Conservation (phyloP, 2,888 invertebrate species). For the Ormyrus thymus region DNA sequence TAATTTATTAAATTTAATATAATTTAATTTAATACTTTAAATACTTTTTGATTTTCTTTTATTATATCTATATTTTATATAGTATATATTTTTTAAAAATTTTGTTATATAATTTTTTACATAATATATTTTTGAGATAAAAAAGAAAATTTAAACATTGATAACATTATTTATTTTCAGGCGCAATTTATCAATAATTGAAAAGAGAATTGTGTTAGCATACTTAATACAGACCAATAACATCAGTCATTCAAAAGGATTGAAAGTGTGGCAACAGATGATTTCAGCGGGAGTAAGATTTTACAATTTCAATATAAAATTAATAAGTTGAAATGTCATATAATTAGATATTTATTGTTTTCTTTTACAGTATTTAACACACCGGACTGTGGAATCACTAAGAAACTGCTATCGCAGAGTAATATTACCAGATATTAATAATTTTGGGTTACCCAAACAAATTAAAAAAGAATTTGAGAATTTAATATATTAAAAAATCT, state of each 20-base stretch:
- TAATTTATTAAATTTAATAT: too few species aligned
- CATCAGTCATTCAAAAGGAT: not conserved
- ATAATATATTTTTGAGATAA: not conserved
- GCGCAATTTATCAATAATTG: not conserved
- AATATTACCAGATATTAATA: slow-evolving; percentile 26
- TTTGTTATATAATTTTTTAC: not conserved
- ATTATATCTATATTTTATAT: not conserved
- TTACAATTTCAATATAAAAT: not conserved
- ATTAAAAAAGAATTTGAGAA: slow-evolving; percentile 17
- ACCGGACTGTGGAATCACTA: slow-evolving; percentile 24
- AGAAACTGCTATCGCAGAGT: slow-evolving; percentile 22
- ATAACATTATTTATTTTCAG: slow-evolving; percentile 21
- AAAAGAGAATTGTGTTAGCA: slow-evolving; percentile 27
- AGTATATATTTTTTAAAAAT: not conserved
- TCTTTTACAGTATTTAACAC: slow-evolving; percentile 40
- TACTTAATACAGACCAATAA: slow-evolving; percentile 23
- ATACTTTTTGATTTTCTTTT: not conserved
- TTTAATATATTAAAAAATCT: not conserved
- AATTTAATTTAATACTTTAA: too few species aligned
- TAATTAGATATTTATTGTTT: not conserved
- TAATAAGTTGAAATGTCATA: not conserved
- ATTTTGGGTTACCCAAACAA: slow-evolving; percentile 4
- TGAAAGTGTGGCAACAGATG: not conserved
- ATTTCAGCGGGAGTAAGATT: slow-evolving; percentile 18
- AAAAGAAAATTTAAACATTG: not conserved